Evolutionary conservation across 2,888 invertebrate genomes (phyloP).

Genomic region (Choristoneura rosaceana): DNA sequence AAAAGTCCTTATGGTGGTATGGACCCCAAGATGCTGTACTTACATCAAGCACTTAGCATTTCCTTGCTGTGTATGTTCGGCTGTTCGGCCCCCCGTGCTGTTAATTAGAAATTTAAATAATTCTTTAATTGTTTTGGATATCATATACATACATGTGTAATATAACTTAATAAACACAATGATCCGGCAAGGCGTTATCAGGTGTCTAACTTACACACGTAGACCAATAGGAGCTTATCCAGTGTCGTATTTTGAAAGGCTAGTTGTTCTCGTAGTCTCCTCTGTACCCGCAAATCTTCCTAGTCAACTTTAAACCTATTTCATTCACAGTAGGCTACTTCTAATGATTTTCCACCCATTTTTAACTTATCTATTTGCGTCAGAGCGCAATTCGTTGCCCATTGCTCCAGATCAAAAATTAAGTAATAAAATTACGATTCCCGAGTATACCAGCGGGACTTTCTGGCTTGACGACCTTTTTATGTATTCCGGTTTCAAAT

Average conservation of each 20-base stretch:
- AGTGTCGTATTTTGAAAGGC: not conserved
- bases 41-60: too few relatives aligned
- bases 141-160: too few relatives aligned
- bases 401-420: conserved; percentile 10
- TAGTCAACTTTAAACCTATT: not conserved
- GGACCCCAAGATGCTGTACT: too few relatives aligned
- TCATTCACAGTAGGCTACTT: not conserved
- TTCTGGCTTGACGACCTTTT: not conserved
- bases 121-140: too few relatives aligned
- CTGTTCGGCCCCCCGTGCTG: too few relatives aligned
- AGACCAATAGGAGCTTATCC: too few relatives aligned
- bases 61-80: too few relatives aligned
- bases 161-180: too few relatives aligned
- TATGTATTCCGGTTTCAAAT: conserved; percentile 22
- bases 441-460: not conserved
- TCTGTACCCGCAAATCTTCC: not conserved
- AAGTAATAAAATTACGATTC: conserved; percentile 15
- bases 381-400: not conserved
- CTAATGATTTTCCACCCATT: not conserved
- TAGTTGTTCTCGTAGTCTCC: not conserved
- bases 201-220: too few relatives aligned
- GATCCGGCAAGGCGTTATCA: too few relatives aligned
- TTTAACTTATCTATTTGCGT: not conserved
- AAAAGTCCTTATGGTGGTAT: too few relatives aligned
- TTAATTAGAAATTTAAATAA: too few relatives aligned